phyloP scores from a whole-genome alignment of 2,888 invertebrate genomes.

The Heliconius cydno region DNA sequence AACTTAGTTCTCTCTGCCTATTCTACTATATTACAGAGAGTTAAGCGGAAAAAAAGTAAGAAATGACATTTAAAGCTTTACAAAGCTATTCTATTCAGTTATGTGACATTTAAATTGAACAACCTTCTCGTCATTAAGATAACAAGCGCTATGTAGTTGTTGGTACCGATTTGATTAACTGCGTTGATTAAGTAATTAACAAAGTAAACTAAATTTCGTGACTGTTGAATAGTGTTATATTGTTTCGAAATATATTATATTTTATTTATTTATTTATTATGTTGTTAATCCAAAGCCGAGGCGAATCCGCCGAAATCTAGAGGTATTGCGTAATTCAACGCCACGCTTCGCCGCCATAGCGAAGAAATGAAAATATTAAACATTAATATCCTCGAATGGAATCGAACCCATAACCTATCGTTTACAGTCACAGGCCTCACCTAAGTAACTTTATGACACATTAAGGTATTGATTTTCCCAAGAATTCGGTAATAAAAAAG shows the following conservation, averaged over 20 bases:
- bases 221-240: constrained; percentile 44
- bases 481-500: constrained; percentile 58
- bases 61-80: not conserved
- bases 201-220: constrained; percentile 50
- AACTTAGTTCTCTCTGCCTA: too few species aligned
- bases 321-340: not conserved
- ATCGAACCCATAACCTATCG: too few species aligned
- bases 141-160: constrained; percentile 48
- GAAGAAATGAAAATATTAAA: too few species aligned
- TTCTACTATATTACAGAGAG: too few species aligned
- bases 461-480: constrained; percentile 11
- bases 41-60: not conserved
- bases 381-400: too few species aligned
- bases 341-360: too few species aligned
- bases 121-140: constrained; percentile 48
- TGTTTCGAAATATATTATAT: not conserved
- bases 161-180: constrained; percentile 48
- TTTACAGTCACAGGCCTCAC: too few species aligned
- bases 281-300: not conserved
- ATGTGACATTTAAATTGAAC: constrained; percentile 42
- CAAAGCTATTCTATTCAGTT: constrained; percentile 20
- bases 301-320: too few species aligned
- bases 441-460: not conserved
- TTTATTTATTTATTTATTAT: not conserved
- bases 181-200: constrained; percentile 55